Evolutionary conservation across 2,888 invertebrate genomes (phyloP).

Genomic region (Trachelus stipa): DNA sequence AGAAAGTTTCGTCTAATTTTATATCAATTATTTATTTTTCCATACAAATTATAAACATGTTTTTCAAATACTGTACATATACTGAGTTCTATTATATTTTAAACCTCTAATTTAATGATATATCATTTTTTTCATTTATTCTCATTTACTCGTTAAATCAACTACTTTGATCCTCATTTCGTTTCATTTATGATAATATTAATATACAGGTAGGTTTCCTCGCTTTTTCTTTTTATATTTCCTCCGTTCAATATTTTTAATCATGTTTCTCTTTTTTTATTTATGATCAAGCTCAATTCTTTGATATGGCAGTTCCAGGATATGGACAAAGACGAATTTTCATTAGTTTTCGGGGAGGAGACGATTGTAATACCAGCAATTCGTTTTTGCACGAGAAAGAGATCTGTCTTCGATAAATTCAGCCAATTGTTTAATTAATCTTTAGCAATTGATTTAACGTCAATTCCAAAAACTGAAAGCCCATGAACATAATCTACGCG

Average conservation of each 20-base stretch:
- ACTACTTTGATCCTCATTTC: constrained; percentile 66
- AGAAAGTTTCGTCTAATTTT: constrained; percentile 41
- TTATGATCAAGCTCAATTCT: constrained; percentile 65
- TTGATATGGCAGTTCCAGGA: constrained; percentile 79
- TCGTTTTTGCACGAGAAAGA: background rate
- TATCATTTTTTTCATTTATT: constrained; percentile 66
- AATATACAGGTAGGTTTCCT: constrained; percentile 63
- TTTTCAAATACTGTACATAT: constrained; percentile 84
- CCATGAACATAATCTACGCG: constrained; percentile 45
- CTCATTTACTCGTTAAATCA: constrained; percentile 65
- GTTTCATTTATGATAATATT: constrained; percentile 62
- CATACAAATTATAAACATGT: constrained; percentile 87
- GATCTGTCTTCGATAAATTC: background rate
- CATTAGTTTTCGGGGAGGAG: background rate
- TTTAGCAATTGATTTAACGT: background rate
- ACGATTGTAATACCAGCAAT: background rate
- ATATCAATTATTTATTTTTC: constrained; percentile 71
- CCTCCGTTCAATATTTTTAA: constrained; percentile 46
- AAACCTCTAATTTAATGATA: constrained; percentile 68
- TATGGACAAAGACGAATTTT: constrained; percentile 68
- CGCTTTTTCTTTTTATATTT: constrained; percentile 40
- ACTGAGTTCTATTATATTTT: constrained; percentile 67
- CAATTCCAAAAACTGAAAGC: background rate
- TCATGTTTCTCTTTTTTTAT: constrained; percentile 37
- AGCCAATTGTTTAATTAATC: background rate